Base-by-base conservation (phyloP, 1,140 invertebrate genomes). In the Bombus soroeensis region DNA sequence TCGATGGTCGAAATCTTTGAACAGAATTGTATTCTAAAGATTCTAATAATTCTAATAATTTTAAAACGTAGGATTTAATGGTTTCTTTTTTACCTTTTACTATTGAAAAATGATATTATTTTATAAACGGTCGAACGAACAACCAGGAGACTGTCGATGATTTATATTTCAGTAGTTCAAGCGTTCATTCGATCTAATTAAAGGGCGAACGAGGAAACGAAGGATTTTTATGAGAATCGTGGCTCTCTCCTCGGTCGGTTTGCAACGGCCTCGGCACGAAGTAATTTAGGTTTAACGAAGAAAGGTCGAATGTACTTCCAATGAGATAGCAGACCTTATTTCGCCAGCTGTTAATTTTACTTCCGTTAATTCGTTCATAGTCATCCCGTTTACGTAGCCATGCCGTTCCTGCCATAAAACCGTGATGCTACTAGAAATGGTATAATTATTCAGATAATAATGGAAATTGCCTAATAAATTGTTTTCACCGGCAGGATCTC, bases 251-350 rank as follows among this genome's bases (percentile, higher is more conserved):
- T 28, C n/a, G 47, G 34, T 22, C n/a, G 28, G 53, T 22, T 43
- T 25, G 22, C 53, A 41, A 10, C 57, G 41, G 10, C 32, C 4
- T 13, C 1, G 37, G 43, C 28, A 8, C 25, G 10, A 25, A 47
- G 76, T 85, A 85, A 85, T 85, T 85, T 62, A 62, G 47, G 41
- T 85, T 85, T 85, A 85, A 85, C 76, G 83, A 85, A 85, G 83
- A 85, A 68, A 72, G 83, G 77, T 85, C 76, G 83, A 85, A 85
- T 47, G 83, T 71, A 66, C 76, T 85, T 62, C 76, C 83, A 32
- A 80, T 85, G 32, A 72, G 83, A 80, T 80, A 47, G 66, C 83
- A 68, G 53, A 72, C n/a, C 66, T 85, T 85, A 85, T 85, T 85
- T 80, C 77, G 77, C 64, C 68, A 68, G 53, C 83, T 85, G 83